A percentile compares a stretch with the other conserved stretches of the same genome.
These are phyloP conservation scores for Suricata suricatta DNA, from an alignment of 2,113 vertebrate genomes.

Conservation along the genomic window DNA sequence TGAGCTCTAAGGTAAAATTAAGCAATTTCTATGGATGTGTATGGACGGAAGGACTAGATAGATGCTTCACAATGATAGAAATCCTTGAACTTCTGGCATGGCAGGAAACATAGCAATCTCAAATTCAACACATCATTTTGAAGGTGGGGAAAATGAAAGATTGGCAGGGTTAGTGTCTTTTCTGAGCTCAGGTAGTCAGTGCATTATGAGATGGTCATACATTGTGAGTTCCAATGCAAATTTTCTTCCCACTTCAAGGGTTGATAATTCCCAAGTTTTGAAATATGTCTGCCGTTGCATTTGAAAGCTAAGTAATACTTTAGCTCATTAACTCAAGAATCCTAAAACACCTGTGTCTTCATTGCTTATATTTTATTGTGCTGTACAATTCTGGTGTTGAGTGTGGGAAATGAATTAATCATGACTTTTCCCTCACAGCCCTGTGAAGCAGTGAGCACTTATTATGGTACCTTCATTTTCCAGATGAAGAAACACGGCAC, in stretches of 20 bases:
- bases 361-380: neutral
- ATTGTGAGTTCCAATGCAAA: neutral
- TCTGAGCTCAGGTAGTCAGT: neutral
- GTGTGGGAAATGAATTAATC: constrained; percentile 9
- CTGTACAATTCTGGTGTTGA: neutral
- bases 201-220: neutral
- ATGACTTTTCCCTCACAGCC: neutral
- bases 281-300: neutral
- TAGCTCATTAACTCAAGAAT: constrained; percentile 23
- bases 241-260: neutral
- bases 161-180: neutral
- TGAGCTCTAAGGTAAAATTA: neutral
- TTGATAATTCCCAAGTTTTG: neutral
- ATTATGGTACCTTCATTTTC: constrained; percentile 7
- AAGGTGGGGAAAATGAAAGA: neutral
- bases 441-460: neutral
- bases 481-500: neutral
- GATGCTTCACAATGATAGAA: neutral
- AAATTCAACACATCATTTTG: neutral
- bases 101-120: neutral
- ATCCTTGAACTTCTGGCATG: neutral
- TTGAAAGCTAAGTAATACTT: constrained; percentile 5
- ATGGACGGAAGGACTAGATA: neutral
- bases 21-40: neutral
- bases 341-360: neutral